Evolutionary conservation across 2,888 invertebrate species (phyloP).

Genomic region (Nebria brevicollis): DNA sequence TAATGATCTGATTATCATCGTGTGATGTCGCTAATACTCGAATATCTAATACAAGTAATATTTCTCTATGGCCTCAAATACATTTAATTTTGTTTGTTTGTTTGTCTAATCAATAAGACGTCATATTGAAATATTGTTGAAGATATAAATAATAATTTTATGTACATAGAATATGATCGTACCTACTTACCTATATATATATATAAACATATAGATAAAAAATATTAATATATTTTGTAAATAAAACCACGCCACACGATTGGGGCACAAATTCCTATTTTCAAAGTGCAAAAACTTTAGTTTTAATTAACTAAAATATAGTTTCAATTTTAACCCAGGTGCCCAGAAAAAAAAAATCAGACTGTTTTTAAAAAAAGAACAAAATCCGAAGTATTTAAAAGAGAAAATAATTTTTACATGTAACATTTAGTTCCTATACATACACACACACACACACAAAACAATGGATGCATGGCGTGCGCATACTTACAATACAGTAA

Average conservation of each 20-base stretch:
- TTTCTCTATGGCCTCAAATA: no score
- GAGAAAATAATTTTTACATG: constrained; percentile 31
- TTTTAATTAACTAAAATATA: constrained; percentile 44
- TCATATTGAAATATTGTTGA: not conserved
- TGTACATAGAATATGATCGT: constrained; percentile 37
- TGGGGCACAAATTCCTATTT: constrained; percentile 53
- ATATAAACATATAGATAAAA: constrained; percentile 15
- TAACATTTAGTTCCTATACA: constrained; percentile 44
- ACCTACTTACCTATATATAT: constrained; percentile 43
- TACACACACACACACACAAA: constrained; percentile 11
- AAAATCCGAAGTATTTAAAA: constrained; percentile 30
- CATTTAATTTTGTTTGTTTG: no score
- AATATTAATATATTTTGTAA: constrained; percentile 1
- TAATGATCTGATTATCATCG: no score
- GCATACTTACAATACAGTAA: no score
- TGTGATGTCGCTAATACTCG: no score
- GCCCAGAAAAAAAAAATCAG: constrained; percentile 37
- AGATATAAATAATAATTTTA: constrained; percentile 20
- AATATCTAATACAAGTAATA: no score
- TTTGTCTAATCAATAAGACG: not conserved
- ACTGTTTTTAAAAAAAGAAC: constrained; percentile 33
- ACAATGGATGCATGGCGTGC: constrained; percentile 12
- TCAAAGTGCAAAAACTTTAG: constrained; percentile 52
- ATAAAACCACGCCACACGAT: constrained; percentile 31
- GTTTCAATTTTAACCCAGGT: constrained; percentile 39